Evolutionary conservation across 2,113 vertebrate genomes (phyloP), one percentile per base, ranked within the genome.

Genomic region (Cavia aperea): DNA sequence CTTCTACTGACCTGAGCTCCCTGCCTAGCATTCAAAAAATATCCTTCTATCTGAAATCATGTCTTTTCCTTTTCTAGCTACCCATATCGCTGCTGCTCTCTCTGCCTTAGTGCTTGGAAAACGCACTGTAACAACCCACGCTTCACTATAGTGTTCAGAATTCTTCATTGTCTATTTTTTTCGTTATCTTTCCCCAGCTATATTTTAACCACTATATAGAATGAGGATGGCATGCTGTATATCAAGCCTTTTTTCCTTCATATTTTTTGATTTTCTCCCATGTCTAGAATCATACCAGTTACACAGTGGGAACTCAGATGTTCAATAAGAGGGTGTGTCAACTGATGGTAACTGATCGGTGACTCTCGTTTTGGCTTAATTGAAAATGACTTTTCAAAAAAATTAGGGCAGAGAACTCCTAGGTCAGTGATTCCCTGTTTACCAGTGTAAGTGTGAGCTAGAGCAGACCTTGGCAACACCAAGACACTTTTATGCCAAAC

Each of bases 371-470:
- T 81, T 84, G 70, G 36, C 36, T 93, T 51, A 81, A 3, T 39
- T 87, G 91, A 84, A 96, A 96, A 86, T 93, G 46, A 82, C 66
- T 63, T 39, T 94, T 89, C 56, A 58, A 87, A 81, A 75, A 77
- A 94, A 93, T 84, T 75, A 93, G 51, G 33, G 29, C 79, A 66
- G 92, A 93, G 79, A 88, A 49, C 46, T 54, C 75, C 51, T 58
- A 56, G 63, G 66, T 89, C 92, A 89, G 7, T 81, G 60, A 66
- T 21, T 92, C 58, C 18, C 16, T 89, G 49, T 88, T 82, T 58
- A 36, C 51, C 51, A 26, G 18, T 77, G 21, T 91, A 31, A 49
- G 51, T 92, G 60, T 89, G 65, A 92, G 89, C 90, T 81, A 39
- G 86, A 46, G 58, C 92, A 46, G 60, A 78, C 65, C 36, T 95